Evolutionary conservation across 2,888 invertebrate species (phyloP).

Genomic region (Yponomeuta sedellus): DNA sequence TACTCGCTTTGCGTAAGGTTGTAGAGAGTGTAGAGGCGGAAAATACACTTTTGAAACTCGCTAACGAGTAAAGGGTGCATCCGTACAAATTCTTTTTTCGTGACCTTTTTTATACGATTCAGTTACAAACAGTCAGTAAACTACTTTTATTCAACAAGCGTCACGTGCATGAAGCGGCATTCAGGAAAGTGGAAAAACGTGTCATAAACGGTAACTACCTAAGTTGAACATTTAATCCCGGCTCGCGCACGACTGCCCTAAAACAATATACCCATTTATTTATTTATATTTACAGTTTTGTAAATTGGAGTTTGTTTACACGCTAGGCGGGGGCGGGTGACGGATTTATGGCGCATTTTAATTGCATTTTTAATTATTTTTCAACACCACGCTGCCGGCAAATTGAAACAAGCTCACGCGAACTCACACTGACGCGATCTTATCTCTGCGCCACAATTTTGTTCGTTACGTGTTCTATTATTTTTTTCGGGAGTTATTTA

Average conservation of each 20-base stretch:
- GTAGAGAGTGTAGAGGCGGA: neutral
- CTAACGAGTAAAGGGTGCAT: neutral
- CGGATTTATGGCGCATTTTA: constrained; percentile 68
- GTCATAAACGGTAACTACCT: neutral
- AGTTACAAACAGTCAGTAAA: neutral
- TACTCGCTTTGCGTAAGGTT: no score
- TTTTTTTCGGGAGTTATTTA: neutral
- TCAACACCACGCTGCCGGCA: constrained; percentile 58
- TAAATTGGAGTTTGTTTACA: constrained; percentile 47
- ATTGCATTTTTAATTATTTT: constrained; percentile 74
- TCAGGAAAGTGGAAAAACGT: neutral
- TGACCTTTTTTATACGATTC: neutral
- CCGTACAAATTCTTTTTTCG: neutral
- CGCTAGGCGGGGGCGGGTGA: constrained; percentile 56
- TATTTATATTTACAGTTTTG: constrained; percentile 39
- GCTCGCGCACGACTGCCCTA: constrained; percentile 28
- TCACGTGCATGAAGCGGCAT: neutral
- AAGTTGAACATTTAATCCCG: neutral
- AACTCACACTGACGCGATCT: constrained; percentile 39
- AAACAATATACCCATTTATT: constrained; percentile 45
- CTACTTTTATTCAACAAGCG: neutral
- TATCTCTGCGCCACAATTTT: constrained; percentile 36
- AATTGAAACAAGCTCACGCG: constrained; percentile 57
- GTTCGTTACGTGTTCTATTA: constrained; percentile 1
- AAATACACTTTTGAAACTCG: neutral